These are phyloP conservation scores for Cololabis saira DNA, from an alignment of 2,113 vertebrate species.

Conservation along the genomic window DNA sequence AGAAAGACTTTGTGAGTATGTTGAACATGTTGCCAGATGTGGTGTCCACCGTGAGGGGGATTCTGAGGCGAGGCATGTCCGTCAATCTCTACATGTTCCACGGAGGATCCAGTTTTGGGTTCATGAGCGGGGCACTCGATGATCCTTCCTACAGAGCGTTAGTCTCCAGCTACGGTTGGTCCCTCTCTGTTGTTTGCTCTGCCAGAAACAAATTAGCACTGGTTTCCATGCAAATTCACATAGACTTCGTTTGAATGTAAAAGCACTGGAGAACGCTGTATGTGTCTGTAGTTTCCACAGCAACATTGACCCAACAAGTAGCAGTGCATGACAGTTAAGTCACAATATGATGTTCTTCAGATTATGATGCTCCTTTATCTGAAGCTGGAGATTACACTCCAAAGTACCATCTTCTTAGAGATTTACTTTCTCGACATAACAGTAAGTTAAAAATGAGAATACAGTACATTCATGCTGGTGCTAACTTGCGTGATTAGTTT, in stretches of 20 bases:
- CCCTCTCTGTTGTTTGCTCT: background rate
- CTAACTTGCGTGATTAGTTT: background rate
- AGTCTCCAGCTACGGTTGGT: constrained; percentile 92
- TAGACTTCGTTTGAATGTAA: background rate
- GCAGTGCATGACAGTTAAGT: constrained; percentile 27
- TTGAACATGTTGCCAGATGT: constrained; percentile 78
- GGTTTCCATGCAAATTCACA: constrained; percentile 29
- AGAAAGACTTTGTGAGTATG: background rate
- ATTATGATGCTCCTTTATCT: constrained; percentile 93
- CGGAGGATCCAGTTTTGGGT: constrained; percentile 95
- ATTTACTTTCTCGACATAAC: constrained; percentile 83
- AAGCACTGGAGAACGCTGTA: background rate
- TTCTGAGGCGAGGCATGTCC: constrained; percentile 86
- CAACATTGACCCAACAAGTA: constrained; percentile 44
- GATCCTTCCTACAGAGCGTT: constrained; percentile 87
- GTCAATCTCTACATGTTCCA: constrained; percentile 98
- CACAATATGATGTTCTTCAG: constrained; percentile 72
- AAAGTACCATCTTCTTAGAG: constrained; percentile 89
- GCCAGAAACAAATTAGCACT: constrained; percentile 5
- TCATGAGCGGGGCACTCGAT: constrained; percentile 88
- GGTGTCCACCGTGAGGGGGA: constrained; percentile 82
- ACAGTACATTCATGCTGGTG: no score
- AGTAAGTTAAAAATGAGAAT: constrained; percentile 67
- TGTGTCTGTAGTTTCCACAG: background rate
- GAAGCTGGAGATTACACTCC: constrained; percentile 94